Evolutionary conservation across 2,797 vertebrate species (phyloP).

Genomic region (Enoplosus armatus): DNA sequence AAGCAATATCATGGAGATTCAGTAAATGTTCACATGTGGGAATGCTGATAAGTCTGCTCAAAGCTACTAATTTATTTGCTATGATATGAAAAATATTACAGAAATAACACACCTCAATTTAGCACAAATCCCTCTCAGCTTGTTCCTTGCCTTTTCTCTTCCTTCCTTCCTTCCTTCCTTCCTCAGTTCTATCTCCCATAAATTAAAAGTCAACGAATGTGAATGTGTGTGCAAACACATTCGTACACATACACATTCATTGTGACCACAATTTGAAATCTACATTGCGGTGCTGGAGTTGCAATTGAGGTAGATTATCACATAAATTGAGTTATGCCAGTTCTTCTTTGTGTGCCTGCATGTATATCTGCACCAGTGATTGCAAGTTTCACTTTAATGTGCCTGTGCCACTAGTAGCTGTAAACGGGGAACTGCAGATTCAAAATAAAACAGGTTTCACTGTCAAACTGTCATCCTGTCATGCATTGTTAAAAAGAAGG

Average conservation of each 20-base stretch:
- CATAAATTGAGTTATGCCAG: slow-evolving; percentile 27
- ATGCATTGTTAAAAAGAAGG: slow-evolving; percentile 61
- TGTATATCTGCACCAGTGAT: slow-evolving; percentile 34
- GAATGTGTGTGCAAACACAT: slow-evolving; percentile 8
- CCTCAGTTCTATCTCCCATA: slow-evolving; percentile 9
- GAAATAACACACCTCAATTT: slow-evolving; percentile 38
- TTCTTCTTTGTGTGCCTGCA: slow-evolving; percentile 25
- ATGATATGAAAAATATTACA: slow-evolving; percentile 18
- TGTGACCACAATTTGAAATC: slow-evolving; percentile 21
- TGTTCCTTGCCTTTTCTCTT: not conserved
- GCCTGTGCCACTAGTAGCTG: slow-evolving; percentile 19
- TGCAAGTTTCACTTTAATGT: slow-evolving; percentile 51
- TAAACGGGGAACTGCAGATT: slow-evolving; percentile 38
- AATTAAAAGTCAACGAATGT: slow-evolving; percentile 24
- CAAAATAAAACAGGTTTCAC: slow-evolving; percentile 61
- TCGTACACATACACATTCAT: not conserved
- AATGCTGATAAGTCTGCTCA: slow-evolving; percentile 50
- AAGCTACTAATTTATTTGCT: slow-evolving; percentile 34
- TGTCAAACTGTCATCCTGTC: slow-evolving; percentile 70
- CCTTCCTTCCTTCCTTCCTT: slow-evolving; percentile 2
- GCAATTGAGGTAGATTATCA: slow-evolving; percentile 33
- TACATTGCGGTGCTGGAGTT: slow-evolving; percentile 23
- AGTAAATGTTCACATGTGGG: slow-evolving; percentile 57
- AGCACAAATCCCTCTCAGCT: slow-evolving; percentile 37
- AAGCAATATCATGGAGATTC: slow-evolving; percentile 35